phyloP scores from a whole-genome alignment of 1,140 invertebrate genomes.

The Orchestia grillus region DNA sequence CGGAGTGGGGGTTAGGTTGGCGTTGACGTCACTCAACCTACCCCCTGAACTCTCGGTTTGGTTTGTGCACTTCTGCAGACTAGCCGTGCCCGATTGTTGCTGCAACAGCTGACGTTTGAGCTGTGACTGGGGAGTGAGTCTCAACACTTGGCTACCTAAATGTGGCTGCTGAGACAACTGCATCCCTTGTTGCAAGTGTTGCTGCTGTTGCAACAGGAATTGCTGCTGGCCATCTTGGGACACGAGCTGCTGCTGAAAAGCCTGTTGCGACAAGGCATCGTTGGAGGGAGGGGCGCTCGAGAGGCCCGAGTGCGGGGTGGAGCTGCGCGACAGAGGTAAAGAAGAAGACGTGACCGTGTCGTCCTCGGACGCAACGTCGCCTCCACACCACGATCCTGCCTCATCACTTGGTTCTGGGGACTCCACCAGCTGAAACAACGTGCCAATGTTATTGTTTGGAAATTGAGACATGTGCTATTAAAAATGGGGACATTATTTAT shows the following conservation, averaged over 20 bases:
- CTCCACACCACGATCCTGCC: constrained; percentile 8
- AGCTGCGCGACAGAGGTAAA: constrained; percentile 30
- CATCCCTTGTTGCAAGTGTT: neutral
- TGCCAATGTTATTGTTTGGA: no score
- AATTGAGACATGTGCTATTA: no score
- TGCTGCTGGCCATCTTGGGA: neutral
- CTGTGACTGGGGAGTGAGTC: neutral
- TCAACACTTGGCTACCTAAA: neutral
- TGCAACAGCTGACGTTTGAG: neutral
- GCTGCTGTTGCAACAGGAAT: neutral
- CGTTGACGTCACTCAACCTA: constrained; percentile 5
- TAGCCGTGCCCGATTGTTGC: neutral
- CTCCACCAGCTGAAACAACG: neutral
- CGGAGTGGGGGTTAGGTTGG: neutral
- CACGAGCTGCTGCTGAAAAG: neutral
- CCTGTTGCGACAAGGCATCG: neutral
- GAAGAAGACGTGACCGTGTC: constrained; percentile 15
- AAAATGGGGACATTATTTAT: neutral
- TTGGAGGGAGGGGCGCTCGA: neutral
- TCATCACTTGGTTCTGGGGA: constrained; percentile 23
- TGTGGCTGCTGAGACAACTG: neutral
- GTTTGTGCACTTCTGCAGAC: neutral
- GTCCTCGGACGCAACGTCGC: constrained; percentile 9
- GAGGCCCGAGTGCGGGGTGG: neutral
- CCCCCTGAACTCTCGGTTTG: neutral